Conservation (phyloP, 2,888 invertebrate genomes). For the Eulithis prunata region DNA sequence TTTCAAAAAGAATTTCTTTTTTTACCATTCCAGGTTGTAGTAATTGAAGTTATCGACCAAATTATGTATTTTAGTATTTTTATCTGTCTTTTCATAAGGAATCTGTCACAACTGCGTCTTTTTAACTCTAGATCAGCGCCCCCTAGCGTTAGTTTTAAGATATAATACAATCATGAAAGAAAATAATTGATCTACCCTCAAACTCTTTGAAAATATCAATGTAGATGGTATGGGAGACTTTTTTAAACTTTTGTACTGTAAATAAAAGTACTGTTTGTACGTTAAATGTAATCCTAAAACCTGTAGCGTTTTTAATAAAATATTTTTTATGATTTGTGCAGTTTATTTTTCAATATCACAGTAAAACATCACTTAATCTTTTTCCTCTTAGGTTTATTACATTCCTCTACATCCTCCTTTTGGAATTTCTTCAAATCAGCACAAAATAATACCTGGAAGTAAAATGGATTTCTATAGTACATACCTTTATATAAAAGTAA, state of each 20-base stretch:
- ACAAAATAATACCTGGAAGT: conserved; percentile 89
- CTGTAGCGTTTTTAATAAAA: conserved; percentile 10
- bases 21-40: conserved; percentile 73
- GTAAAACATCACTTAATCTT: conserved; percentile 41
- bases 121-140: too few species aligned
- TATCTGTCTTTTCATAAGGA: too few species aligned
- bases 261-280: neutral
- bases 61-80: too few species aligned
- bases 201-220: too few species aligned
- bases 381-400: conserved; percentile 63
- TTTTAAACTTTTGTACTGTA: neutral
- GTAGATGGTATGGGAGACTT: too few species aligned
- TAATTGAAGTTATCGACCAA: conserved; percentile 19
- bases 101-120: too few species aligned
- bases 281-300: neutral
- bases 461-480: neutral
- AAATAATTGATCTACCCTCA: too few species aligned
- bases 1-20: conserved; percentile 63
- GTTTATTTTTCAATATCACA: conserved; percentile 23
- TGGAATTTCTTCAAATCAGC: conserved; percentile 91
- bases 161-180: too few species aligned
- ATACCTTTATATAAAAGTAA: too few species aligned
- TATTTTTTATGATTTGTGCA: neutral
- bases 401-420: conserved; percentile 52
- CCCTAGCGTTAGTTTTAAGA: too few species aligned